A percentile compares a stretch with the other conserved stretches of the same genome.
Evolutionary conservation across 2,797 vertebrate species (phyloP).

Genomic region (Petrocephalus schoutedeni): DNA sequence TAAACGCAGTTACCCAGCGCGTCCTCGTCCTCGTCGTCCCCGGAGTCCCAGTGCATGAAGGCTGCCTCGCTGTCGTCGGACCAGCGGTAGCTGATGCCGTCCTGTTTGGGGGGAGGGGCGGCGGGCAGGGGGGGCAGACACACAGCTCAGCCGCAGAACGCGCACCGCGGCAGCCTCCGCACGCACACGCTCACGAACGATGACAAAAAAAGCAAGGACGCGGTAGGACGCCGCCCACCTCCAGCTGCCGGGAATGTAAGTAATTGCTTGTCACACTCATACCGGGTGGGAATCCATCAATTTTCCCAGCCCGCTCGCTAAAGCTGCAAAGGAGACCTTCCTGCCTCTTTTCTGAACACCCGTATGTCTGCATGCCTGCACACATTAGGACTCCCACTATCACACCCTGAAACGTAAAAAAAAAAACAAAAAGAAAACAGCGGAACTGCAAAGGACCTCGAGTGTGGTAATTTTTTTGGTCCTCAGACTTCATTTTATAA

Average conservation of each 20-base stretch:
- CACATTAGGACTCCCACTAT: constrained; percentile 9
- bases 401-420: neutral
- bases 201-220: neutral
- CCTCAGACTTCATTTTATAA: too few relatives aligned
- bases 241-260: neutral
- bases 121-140: neutral
- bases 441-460: neutral
- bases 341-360: constrained; percentile 2
- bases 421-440: neutral
- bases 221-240: neutral
- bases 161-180: neutral
- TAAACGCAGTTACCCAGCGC: constrained; percentile 76
- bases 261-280: constrained; percentile 7
- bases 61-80: constrained; percentile 76
- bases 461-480: too few relatives aligned
- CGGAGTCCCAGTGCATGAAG: constrained; percentile 78
- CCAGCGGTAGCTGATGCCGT: constrained; percentile 79
- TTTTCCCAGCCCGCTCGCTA: constrained; percentile 31
- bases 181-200: neutral
- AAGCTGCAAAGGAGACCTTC: constrained; percentile 33
- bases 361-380: constrained; percentile 23
- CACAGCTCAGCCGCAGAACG: neutral
- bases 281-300: constrained; percentile 4
- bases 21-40: constrained; percentile 61
- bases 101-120: constrained; percentile 51